Evolutionary conservation across 2,113 vertebrate genomes (phyloP).

Genomic region (Pholis gunnellus): DNA sequence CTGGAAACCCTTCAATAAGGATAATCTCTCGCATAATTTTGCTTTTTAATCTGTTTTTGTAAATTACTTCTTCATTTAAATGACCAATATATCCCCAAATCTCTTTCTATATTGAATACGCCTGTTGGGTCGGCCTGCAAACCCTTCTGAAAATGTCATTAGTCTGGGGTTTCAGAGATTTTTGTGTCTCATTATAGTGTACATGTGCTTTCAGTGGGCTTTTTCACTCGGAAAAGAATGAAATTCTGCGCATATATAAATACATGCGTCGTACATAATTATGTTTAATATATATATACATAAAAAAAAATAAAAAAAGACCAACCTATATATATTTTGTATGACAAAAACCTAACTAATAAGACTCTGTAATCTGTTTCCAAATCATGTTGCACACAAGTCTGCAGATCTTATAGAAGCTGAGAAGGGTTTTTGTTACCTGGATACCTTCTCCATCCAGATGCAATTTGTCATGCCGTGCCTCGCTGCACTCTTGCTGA

Average conservation of each 20-base stretch:
- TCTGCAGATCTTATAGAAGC: conserved; percentile 55
- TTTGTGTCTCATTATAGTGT: conserved; percentile 21
- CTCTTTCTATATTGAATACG: background rate
- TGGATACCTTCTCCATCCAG: conserved; percentile 73
- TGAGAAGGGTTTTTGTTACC: conserved; percentile 75
- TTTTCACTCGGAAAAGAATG: conserved; percentile 22
- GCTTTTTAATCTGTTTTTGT: conserved; percentile 25
- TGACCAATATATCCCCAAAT: background rate
- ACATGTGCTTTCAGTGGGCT: conserved; percentile 20
- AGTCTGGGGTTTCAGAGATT: conserved; percentile 26
- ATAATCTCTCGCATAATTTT: conserved; percentile 27
- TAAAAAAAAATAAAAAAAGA: conserved; percentile 13
- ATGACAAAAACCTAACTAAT: conserved; percentile 6
- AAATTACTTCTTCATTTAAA: conserved; percentile 35
- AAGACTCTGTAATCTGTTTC: conserved; percentile 22
- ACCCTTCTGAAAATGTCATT: conserved; percentile 38
- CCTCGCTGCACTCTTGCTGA: conserved; percentile 42
- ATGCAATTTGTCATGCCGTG: conserved; percentile 69
- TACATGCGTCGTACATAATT: background rate
- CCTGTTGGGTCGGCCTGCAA: conserved; percentile 6
- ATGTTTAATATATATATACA: background rate
- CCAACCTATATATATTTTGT: background rate
- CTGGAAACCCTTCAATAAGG: conserved; percentile 27
- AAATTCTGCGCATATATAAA: background rate
- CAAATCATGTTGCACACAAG: conserved; percentile 34